Base-by-base conservation (phyloP, 2,113 vertebrate genomes). In the Rhabdornis inornatus region DNA sequence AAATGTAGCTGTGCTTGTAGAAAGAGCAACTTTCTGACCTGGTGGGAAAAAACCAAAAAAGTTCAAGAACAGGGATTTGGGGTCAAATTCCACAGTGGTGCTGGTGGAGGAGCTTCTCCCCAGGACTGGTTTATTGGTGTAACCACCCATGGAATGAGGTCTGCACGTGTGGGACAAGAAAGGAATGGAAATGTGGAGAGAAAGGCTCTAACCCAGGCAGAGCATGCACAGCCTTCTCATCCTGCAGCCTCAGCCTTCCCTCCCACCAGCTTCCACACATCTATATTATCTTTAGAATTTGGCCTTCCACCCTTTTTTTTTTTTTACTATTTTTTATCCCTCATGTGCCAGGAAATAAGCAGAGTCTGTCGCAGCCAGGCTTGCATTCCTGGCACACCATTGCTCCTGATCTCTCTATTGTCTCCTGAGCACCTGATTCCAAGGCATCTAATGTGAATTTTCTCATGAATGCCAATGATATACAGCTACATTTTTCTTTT, bases 381-480 rank as follows among this genome's bases (percentile, higher is more conserved):
- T 92, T 60, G 52, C 89, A 94, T 96, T 94, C 95, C 79, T 91
- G 96, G 96, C 97, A 95, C 93, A 97, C 71, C 60, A 3, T 45
- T 77, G 52, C 95, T 97, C 95, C 94, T 93, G 95, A 97, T 97
- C 96, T 97, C 94, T 96, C 72, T 69, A 50, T 91, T 96, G 95
- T 97, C 96, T 97, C 95, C 95, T 39, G 87, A 97, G 96, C 89
- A 95, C 88, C 93, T 96, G 96, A 88, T 97, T 93, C 94, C 81
- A 92, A 97, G 96, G 94, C 88, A 94, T 68, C 92, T 96, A 94
- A 97, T 91, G 91, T 68, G 96, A 96, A 89, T 97, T 97, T 97
- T 89, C 97, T 97, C 97, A 97, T 97, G 98, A 98, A 98, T 98
- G 94, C 78, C 97, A 96, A 97, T 98, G 97, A 97, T 87, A 91